Conservation (phyloP, 2,888 invertebrate genomes). For the Synanthedon tipuliformis region DNA sequence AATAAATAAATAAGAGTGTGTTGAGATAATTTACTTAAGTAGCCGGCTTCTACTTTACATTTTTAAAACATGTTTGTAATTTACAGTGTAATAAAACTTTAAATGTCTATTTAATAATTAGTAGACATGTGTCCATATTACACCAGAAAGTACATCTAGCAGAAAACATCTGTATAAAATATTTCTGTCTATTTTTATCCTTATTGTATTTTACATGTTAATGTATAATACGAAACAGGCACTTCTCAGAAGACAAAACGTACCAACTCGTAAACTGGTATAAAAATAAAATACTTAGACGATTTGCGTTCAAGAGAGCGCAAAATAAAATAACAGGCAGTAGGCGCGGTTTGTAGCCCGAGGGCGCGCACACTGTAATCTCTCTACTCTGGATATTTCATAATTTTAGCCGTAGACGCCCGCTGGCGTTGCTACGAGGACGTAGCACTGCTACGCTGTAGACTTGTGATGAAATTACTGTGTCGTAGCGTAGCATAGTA, state of each 20-base stretch:
- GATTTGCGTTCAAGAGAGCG: constrained; percentile 58
- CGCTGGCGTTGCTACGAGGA: constrained; percentile 44
- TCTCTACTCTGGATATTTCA: constrained; percentile 61
- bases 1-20: too few relatives aligned
- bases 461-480: constrained; percentile 10
- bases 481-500: background rate
- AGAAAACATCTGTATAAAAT: too few relatives aligned
- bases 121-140: too few relatives aligned
- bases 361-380: constrained; percentile 50
- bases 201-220: too few relatives aligned
- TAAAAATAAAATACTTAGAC: constrained; percentile 34
- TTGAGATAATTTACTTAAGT: too few relatives aligned
- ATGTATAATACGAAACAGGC: constrained; percentile 1
- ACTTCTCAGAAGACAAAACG: constrained; percentile 27
- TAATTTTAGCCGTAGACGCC: constrained; percentile 50
- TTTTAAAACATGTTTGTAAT: too few relatives aligned
- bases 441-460: constrained; percentile 42
- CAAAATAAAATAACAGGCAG: constrained; percentile 64
- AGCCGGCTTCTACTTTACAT: too few relatives aligned
- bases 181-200: too few relatives aligned
- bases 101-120: too few relatives aligned
- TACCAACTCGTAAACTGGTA: constrained; percentile 40
- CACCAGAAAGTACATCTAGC: too few relatives aligned
- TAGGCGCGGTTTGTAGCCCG: constrained; percentile 57
- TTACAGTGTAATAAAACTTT: too few relatives aligned